phyloP scores from a whole-genome alignment of 1,140 invertebrate species.

The Chrysopa pallens region DNA sequence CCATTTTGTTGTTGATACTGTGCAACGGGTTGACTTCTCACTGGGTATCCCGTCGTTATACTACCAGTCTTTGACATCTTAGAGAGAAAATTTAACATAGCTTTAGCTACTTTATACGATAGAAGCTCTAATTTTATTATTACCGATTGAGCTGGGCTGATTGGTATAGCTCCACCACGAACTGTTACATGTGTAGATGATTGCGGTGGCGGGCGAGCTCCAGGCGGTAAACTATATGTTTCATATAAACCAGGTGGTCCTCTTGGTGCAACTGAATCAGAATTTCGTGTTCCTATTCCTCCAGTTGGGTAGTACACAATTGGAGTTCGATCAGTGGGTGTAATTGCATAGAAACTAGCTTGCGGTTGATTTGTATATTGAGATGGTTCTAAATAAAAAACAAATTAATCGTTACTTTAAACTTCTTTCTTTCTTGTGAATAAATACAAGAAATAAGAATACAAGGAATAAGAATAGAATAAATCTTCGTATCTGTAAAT shows the following conservation, averaged over 20 bases:
- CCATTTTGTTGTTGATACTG: constrained; percentile 17
- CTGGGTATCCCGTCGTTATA: constrained; percentile 20
- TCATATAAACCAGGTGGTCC: background rate
- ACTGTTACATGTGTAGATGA: constrained; percentile 14
- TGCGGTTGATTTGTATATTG: background rate
- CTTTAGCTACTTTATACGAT: no score
- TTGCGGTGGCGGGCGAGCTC: constrained; percentile 12
- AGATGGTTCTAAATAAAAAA: background rate
- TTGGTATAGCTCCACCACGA: constrained; percentile 14
- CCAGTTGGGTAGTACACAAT: background rate
- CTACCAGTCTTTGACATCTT: constrained; percentile 15
- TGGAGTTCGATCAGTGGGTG: background rate
- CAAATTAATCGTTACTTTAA: background rate
- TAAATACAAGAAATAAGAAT: no score
- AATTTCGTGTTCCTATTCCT: background rate
- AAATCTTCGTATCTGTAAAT: no score
- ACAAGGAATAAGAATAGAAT: no score
- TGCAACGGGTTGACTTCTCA: constrained; percentile 12
- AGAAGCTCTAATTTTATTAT: background rate
- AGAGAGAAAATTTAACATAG: background rate
- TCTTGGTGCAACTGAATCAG: background rate
- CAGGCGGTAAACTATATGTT: constrained; percentile 5
- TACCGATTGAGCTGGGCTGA: constrained; percentile 14
- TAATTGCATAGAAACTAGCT: background rate
- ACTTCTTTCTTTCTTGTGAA: no score